These are phyloP conservation scores for Argyrosomus japonicus DNA, from an alignment of 2,113 vertebrate genomes.

Conservation along the genomic window DNA sequence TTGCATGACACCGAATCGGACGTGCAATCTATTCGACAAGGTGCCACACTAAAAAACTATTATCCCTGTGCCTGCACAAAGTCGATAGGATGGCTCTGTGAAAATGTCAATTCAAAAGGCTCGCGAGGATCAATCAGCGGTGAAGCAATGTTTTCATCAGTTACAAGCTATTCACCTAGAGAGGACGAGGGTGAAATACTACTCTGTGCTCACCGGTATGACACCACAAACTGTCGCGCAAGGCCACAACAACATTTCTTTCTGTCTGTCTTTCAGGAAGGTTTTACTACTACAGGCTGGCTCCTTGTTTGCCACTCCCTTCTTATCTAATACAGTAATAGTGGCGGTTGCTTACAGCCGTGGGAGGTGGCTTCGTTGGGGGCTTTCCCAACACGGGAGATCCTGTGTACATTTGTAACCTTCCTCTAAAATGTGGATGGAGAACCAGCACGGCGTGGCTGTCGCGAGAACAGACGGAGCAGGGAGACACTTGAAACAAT, in stretches of 20 bases:
- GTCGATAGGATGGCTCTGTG: background rate
- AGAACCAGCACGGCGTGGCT: conserved; percentile 1
- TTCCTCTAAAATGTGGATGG: conserved; percentile 48
- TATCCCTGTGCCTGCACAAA: background rate
- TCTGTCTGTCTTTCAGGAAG: conserved; percentile 23
- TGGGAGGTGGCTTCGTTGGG: conserved; percentile 53
- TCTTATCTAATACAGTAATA: conserved; percentile 66
- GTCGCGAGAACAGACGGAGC: conserved; percentile 36
- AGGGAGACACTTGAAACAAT: conserved; percentile 42
- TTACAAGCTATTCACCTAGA: background rate
- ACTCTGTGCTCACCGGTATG: background rate
- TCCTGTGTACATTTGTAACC: conserved; percentile 61
- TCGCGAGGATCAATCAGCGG: conserved; percentile 3
- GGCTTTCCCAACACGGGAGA: conserved; percentile 75
- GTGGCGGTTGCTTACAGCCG: conserved; percentile 68
- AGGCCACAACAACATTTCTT: conserved; percentile 28
- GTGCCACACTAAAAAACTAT: background rate
- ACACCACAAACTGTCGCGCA: background rate
- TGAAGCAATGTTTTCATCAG: background rate
- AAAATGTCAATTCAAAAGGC: conserved; percentile 5
- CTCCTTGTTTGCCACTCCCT: conserved; percentile 53
- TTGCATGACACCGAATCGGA: background rate
- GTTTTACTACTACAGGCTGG: conserved; percentile 20
- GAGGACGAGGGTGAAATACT: background rate
- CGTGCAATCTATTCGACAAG: background rate